Evolutionary conservation across 2,888 invertebrate genomes (phyloP), one percentile per base, ranked within the genome.

Genomic region (Cataglyphis albicans): DNA sequence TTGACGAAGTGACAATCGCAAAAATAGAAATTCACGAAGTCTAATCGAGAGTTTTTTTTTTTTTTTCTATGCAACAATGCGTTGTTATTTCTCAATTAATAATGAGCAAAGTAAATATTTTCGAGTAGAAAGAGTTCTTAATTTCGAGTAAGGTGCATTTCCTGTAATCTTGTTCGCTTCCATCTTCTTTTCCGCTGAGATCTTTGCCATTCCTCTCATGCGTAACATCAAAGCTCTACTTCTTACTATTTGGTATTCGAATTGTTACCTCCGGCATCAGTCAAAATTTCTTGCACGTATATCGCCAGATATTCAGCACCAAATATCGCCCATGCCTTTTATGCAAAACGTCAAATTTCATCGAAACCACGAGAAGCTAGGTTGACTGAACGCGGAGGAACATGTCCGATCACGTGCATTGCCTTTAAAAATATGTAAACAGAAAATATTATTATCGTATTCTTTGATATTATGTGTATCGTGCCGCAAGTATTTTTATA

Each of bases 201-300:
- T 55, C 15, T 72, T 35, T 48, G n/a, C 21, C 48, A 6, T 44
- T 61, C 15, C 82, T 70, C 57, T 64, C 44, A 52, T 82, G 55
- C 64, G 57, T 64, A 61, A 81, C 67, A 61, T 67, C 52, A 72
- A 76, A 38, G 65, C 70, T 57, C 0, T 32, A 73, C 64, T 52
- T 57, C 65, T 35, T 5, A 57, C 59, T 76, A 88, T 87, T 89
- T 89, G 59, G 83, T 86, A 87, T 89, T 87, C 83, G 86, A 86
- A 89, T 85, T 83, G 85, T 75, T 80, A 75, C 61, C 61, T 65
- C 52, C 59, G 73, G 70, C 85, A 82, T 83, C 78, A 81, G 87
- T 89, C 86, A 84, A 76, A 84, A 89, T 89, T 89, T 87, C 82
- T 86, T 75, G 89, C 88, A 84, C 89, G 88, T 89, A 87, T 80